Percentiles rank a stretch among this genome's conserved stretches.
Evolutionary conservation across 2,113 vertebrate species (phyloP).

Genomic region (Poicephalus meyeri): DNA sequence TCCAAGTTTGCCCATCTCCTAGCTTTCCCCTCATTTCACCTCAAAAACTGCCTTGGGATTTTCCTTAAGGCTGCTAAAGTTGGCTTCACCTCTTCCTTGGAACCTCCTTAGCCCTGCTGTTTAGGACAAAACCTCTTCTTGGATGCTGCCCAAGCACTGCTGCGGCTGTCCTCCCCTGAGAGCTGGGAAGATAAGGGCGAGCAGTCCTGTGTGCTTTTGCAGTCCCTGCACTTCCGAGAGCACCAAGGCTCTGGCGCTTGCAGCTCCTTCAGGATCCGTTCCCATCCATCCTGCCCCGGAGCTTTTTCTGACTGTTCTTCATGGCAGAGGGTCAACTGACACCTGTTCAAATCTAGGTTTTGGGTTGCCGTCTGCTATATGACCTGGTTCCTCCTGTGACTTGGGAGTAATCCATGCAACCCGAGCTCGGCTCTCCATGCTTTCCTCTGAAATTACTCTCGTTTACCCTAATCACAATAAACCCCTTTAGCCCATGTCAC

Average conservation of each 20-base stretch:
- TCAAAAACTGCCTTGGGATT: background rate
- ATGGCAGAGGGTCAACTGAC: conserved; percentile 1
- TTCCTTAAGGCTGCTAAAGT: background rate
- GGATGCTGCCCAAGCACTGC: background rate
- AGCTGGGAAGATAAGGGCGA: background rate
- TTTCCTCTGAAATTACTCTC: background rate
- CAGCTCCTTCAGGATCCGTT: background rate
- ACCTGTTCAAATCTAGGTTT: conserved; percentile 39
- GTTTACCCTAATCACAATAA: background rate
- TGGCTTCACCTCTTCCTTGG: background rate
- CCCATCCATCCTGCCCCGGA: background rate
- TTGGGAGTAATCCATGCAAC: conserved; percentile 13
- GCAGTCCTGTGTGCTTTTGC: background rate
- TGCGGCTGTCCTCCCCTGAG: background rate
- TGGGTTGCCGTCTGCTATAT: background rate
- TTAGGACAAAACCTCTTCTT: background rate
- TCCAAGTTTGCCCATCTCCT: background rate
- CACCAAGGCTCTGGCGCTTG: background rate
- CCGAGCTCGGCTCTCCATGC: background rate
- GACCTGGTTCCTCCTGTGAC: conserved; percentile 30
- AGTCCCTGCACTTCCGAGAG: accelerated
- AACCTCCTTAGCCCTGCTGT: background rate
- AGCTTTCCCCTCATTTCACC: background rate
- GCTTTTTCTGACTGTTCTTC: background rate
- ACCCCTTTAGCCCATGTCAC: background rate